These are phyloP conservation scores for Elephantulus edwardii DNA, from an alignment of 2,113 vertebrate species.

Conservation along the genomic window DNA sequence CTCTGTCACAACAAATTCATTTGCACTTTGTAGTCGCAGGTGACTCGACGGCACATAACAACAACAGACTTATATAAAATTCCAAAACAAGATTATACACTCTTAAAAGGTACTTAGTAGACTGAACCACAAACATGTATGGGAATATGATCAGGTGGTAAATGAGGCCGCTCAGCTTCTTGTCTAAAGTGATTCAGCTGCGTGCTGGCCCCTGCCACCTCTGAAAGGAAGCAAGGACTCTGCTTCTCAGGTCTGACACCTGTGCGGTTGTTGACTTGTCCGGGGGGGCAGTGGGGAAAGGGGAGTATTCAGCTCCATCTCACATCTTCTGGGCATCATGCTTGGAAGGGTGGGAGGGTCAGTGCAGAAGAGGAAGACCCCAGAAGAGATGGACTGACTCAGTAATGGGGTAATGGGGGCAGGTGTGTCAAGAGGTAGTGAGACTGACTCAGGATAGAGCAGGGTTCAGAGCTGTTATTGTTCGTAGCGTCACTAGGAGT, in stretches of 20 bases:
- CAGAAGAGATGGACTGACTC: no score
- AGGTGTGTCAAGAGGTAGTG: no score
- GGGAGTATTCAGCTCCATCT: fast-evolving
- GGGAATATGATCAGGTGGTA: neutral
- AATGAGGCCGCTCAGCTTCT: neutral
- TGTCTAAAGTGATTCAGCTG: neutral
- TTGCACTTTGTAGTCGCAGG: neutral
- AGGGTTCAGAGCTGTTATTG: no score
- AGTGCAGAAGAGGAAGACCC: no score
- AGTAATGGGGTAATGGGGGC: no score
- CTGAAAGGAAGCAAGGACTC: neutral
- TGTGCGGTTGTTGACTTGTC: neutral
- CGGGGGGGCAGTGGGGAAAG: no score
- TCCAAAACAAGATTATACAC: neutral
- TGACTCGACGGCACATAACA: no score
- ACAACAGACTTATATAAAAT: no score
- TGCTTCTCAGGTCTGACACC: neutral
- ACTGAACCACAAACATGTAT: neutral
- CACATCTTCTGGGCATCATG: no score
- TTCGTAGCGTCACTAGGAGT: no score
- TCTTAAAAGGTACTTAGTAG: neutral
- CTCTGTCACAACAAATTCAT: neutral
- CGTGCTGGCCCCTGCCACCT: neutral
- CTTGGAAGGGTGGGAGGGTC: no score
- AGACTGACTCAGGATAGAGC: no score